phyloP scores from a whole-genome alignment of 2,797 vertebrate genomes.

The Coregonus ussuriensis region DNA sequence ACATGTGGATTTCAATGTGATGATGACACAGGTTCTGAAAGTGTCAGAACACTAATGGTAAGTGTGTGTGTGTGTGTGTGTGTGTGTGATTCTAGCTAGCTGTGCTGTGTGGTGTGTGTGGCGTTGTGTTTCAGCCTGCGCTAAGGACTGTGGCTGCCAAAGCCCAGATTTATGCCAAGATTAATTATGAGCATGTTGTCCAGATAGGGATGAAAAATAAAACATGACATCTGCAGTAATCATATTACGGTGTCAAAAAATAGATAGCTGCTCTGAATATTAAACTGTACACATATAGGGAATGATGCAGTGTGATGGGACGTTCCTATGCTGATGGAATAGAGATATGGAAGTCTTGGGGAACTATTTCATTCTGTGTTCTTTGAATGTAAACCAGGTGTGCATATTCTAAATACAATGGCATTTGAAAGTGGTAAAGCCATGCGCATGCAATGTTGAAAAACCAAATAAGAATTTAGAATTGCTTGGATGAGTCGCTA shows the following conservation, averaged over 20 bases:
- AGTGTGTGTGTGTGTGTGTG: conserved; percentile 10
- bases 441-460: too few relatives aligned
- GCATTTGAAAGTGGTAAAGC: too few relatives aligned
- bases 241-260: conserved; percentile 53
- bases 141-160: conserved; percentile 60
- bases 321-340: conserved; percentile 32
- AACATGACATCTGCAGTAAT: conserved; percentile 71
- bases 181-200: conserved; percentile 75
- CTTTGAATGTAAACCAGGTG: not conserved
- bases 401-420: not conserved
- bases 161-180: conserved; percentile 71
- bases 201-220: conserved; percentile 61
- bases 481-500: too few relatives aligned
- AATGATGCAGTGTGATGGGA: conserved; percentile 31
- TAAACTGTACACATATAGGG: conserved; percentile 17
- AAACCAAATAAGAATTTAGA: too few relatives aligned
- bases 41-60: not conserved
- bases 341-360: not conserved
- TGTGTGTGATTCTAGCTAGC: conserved; percentile 8
- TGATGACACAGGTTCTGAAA: not conserved
- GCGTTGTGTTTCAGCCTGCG: conserved; percentile 24
- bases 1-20: not conserved
- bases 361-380: not conserved
- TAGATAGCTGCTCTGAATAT: conserved; percentile 24
- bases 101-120: not conserved